A percentile compares a stretch with the other conserved stretches of the same genome.
Evolutionary conservation across 2,113 vertebrate genomes (phyloP).

Genomic region (Phyllopteryx taeniolatus): DNA sequence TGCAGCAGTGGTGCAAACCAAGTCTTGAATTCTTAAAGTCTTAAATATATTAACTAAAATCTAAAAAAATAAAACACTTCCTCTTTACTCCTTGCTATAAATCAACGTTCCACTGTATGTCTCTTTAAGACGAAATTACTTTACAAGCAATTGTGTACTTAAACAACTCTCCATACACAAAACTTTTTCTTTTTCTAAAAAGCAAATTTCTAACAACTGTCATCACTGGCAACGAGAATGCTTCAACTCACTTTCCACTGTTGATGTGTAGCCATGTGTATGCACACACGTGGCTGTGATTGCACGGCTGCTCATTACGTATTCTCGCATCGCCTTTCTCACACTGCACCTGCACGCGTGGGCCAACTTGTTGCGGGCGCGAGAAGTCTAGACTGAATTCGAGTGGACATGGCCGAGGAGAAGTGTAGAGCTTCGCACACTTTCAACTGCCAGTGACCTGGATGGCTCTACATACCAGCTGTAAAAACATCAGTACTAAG

Average conservation of each 20-base stretch:
- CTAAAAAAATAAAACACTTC: too few species aligned
- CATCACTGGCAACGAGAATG: background rate
- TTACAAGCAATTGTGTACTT: background rate
- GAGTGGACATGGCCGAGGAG: constrained; percentile 28
- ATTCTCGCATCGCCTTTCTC: constrained; percentile 18
- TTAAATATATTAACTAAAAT: too few species aligned
- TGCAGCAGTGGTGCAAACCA: too few species aligned
- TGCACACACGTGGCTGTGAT: constrained; percentile 6
- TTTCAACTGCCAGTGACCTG: constrained; percentile 27
- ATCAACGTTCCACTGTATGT: too few species aligned
- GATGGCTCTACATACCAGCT: constrained; percentile 58
- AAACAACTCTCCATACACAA: background rate
- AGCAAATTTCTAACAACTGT: background rate
- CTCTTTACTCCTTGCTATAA: too few species aligned
- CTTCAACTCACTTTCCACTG: background rate
- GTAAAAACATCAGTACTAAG: constrained; percentile 49
- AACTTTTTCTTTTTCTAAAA: background rate
- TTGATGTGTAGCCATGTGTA: background rate
- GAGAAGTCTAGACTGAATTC: constrained; percentile 48
- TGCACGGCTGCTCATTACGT: background rate
- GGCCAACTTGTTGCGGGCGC: background rate
- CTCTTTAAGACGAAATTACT: background rate
- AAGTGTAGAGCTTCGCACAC: constrained; percentile 33
- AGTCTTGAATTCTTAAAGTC: too few species aligned
- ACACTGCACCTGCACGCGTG: constrained; percentile 39